A percentile compares a stretch with the other conserved stretches of the same genome.
Conservation (phyloP, 2,888 invertebrate species). For the Eustalomyia histrio region DNA sequence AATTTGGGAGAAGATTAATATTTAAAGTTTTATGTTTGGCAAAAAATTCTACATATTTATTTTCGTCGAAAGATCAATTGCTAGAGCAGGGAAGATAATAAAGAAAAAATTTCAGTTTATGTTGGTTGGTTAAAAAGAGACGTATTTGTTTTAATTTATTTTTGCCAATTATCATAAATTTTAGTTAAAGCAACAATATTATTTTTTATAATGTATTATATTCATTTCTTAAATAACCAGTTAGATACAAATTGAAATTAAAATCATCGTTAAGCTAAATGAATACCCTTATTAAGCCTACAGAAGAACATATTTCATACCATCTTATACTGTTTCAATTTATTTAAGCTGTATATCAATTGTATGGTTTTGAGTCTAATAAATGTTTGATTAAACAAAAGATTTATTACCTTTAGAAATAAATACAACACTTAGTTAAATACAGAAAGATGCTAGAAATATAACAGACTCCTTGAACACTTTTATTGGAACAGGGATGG, state of each 20-base stretch:
- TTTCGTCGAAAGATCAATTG: slow-evolving; percentile 20
- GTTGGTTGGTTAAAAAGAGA: neutral
- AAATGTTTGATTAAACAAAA: slow-evolving; percentile 55
- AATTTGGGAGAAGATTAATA: neutral
- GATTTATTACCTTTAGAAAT: slow-evolving; percentile 50
- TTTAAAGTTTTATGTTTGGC: neutral
- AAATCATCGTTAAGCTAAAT: too few relatives aligned
- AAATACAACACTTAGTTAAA: slow-evolving; percentile 4
- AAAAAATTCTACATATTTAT: neutral
- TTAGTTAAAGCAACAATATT: neutral
- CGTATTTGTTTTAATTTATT: neutral
- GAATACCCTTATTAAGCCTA: neutral
- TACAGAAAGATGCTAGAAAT: neutral
- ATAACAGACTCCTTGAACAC: neutral
- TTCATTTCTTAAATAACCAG: neutral
- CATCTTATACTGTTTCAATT: slow-evolving; percentile 39
- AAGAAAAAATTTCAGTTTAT: slow-evolving; percentile 22
- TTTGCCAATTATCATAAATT: slow-evolving; percentile 50
- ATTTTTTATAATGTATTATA: neutral
- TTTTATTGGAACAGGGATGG: neutral
- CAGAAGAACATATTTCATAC: neutral
- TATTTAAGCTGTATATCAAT: slow-evolving; percentile 49
- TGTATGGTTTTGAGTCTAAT: slow-evolving; percentile 43
- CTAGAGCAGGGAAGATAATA: neutral
- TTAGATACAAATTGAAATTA: too few relatives aligned